Base-by-base conservation (phyloP, 1,140 invertebrate species). In the Maconellicoccus hirsutus region DNA sequence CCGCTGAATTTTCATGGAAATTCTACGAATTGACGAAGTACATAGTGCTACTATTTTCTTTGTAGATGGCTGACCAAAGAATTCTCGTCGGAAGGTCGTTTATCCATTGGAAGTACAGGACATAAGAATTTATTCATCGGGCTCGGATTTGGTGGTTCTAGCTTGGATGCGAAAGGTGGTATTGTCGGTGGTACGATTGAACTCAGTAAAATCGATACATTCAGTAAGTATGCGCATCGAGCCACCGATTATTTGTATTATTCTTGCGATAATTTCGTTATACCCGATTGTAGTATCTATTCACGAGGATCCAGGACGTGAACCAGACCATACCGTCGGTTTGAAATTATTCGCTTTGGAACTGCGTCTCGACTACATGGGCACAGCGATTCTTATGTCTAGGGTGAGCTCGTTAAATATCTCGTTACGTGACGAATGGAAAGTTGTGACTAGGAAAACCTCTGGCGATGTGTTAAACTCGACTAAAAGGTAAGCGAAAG, bases 101-200 rank as follows among this genome's bases (percentile, higher is more conserved):
- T 98, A 7, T 94, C 92, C 29, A 96, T 98, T 75, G 93, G 94
- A 73, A 96, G 94, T 78, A 92, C 87, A 52, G 94, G 94, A 1
- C 92, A 95, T 77, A 95, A 94, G 77, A 95, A 96, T 80, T 86
- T 97, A 81, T 91, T 90, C 77, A 89, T 96, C 66, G 90, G 91
- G 29, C 83, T 96, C 25, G 91, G 92, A 27, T 81, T 98, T 19
- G 92, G 88, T 16, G 90, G 91, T n/a, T 96, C 93, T 0, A 87
- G 89, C 73, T 82, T 98, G 63, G 94, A 98, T 78, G 94, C 94
- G 14, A 94, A 95, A 79, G 93, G 93, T 70, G 96, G 96, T 74
- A 97, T 98, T 77, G 93, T 98, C 16, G 94, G 94, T 79, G 94
- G 96, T 59, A 91, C 88, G 69, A 94, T 98, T 76, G 91, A 95